A percentile compares a stretch with the other conserved stretches of the same genome.
phyloP scores from a whole-genome alignment of 1,140 invertebrate genomes.

The Ceratosolen solmsi region DNA sequence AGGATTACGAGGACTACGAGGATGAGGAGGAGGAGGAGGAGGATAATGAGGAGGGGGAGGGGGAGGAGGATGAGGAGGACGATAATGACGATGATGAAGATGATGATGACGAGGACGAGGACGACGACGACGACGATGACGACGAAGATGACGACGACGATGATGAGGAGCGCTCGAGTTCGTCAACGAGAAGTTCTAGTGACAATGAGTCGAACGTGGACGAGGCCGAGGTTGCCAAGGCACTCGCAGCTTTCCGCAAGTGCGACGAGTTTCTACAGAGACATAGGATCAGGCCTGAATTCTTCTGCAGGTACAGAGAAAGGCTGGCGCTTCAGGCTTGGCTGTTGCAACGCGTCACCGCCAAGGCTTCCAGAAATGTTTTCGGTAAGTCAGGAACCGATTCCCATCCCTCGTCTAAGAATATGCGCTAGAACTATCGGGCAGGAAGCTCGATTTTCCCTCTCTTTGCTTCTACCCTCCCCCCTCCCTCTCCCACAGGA shows the following conservation, averaged over 20 bases:
- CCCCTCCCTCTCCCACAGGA: too few relatives aligned
- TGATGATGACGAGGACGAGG: conserved; percentile 51
- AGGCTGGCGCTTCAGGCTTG: conserved; percentile 73
- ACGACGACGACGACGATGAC: conserved; percentile 68
- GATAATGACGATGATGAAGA: conserved; percentile 41
- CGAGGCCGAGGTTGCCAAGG: conserved; percentile 70
- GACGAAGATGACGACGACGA: conserved; percentile 54
- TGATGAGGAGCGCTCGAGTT: conserved; percentile 72
- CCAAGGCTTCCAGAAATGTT: conserved; percentile 54
- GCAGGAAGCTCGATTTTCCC: too few relatives aligned
- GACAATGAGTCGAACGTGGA: conserved; percentile 60
- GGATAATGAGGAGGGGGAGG: conserved; percentile 26
- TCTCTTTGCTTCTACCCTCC: too few relatives aligned
- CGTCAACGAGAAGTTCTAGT: conserved; percentile 54
- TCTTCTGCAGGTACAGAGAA: conserved; percentile 77
- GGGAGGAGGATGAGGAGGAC: conserved; percentile 55
- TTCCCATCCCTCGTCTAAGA: too few relatives aligned
- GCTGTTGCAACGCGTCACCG: conserved; percentile 64
- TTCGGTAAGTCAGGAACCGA: conserved; percentile 60
- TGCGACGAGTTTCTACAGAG: conserved; percentile 78
- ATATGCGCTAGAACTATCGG: too few relatives aligned
- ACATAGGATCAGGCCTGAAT: conserved; percentile 78
- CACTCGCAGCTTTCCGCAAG: conserved; percentile 74
- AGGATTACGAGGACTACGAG: conserved; percentile 48
- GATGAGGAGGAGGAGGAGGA: conserved; percentile 54